A percentile compares a stretch with the other conserved stretches of the same genome.
Evolutionary conservation across 2,888 invertebrate species (phyloP).

Genomic region (Beris chalybata): DNA sequence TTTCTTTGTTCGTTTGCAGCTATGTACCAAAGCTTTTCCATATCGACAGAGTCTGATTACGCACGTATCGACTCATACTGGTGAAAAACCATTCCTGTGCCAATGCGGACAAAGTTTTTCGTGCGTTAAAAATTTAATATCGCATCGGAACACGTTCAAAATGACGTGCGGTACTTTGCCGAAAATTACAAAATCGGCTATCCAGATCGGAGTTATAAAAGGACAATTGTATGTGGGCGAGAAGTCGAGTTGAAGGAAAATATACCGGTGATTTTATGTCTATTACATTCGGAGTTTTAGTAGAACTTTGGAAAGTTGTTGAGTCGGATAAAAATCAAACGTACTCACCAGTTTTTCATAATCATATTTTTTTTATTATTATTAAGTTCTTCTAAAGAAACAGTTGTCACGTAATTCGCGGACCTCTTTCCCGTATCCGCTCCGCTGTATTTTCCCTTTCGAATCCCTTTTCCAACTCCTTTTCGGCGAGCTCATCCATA

Average conservation of each 20-base stretch:
- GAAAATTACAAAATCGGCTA: slow-evolving; percentile 50
- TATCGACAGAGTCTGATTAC: slow-evolving; percentile 59
- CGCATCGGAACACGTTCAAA: slow-evolving; percentile 57
- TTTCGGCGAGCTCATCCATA: slow-evolving; percentile 67
- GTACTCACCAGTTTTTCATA: background rate
- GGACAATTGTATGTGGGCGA: slow-evolving; percentile 23
- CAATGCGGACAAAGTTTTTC: slow-evolving; percentile 60
- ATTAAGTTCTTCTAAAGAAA: slow-evolving; percentile 12
- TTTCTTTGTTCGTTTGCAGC: slow-evolving; percentile 42
- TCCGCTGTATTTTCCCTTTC: background rate
- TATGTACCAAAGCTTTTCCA: slow-evolving; percentile 56
- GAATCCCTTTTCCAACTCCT: slow-evolving; percentile 54
- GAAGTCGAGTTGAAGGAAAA: slow-evolving; percentile 4
- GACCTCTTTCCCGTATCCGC: slow-evolving; percentile 58
- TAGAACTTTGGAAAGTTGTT: background rate
- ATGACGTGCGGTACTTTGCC: slow-evolving; percentile 56
- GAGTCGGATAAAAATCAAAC: background rate
- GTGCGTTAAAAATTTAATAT: slow-evolving; percentile 59
- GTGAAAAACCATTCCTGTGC: slow-evolving; percentile 58
- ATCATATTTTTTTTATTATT: background rate
- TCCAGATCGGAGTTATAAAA: slow-evolving; percentile 50
- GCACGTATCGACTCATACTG: slow-evolving; percentile 59
- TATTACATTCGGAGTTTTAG: slow-evolving; percentile 10
- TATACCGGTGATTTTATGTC: background rate
- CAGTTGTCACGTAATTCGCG: slow-evolving; percentile 58